phyloP scores from a whole-genome alignment of 2,888 invertebrate genomes.

The Phania funesta region DNA sequence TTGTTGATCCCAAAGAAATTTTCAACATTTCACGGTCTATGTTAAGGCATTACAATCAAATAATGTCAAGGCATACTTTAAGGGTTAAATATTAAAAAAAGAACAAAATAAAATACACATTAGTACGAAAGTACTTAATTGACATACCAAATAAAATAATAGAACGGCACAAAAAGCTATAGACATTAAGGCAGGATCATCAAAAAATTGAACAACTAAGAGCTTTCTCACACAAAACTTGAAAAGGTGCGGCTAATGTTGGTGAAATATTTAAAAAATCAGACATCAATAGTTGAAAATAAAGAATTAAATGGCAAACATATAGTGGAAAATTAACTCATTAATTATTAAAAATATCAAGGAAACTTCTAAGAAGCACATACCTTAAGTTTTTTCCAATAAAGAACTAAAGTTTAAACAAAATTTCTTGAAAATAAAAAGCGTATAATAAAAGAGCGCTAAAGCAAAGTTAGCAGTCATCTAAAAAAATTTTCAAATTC shows the following conservation, averaged over 20 bases:
- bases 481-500: not conserved
- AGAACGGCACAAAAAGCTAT: too few relatives aligned
- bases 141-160: too few relatives aligned
- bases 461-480: not conserved
- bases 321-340: too few relatives aligned
- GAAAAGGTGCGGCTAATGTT: not conserved
- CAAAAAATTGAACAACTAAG: too few relatives aligned
- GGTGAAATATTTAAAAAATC: not conserved
- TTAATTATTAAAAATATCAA: too few relatives aligned
- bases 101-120: too few relatives aligned
- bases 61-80: not conserved
- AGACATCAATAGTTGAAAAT: not conserved
- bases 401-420: not conserved
- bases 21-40: conserved; percentile 3
- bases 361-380: too few relatives aligned
- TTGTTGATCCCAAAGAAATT: conserved; percentile 17
- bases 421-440: not conserved
- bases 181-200: too few relatives aligned
- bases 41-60: not conserved
- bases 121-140: too few relatives aligned
- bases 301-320: not conserved
- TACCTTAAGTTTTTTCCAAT: too few relatives aligned
- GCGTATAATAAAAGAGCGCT: not conserved
- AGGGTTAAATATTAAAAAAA: not conserved
- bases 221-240: too few relatives aligned